A percentile compares a stretch with the other conserved stretches of the same genome.
Conservation (phyloP, 2,888 invertebrate species). For the Protonemura montana region DNA sequence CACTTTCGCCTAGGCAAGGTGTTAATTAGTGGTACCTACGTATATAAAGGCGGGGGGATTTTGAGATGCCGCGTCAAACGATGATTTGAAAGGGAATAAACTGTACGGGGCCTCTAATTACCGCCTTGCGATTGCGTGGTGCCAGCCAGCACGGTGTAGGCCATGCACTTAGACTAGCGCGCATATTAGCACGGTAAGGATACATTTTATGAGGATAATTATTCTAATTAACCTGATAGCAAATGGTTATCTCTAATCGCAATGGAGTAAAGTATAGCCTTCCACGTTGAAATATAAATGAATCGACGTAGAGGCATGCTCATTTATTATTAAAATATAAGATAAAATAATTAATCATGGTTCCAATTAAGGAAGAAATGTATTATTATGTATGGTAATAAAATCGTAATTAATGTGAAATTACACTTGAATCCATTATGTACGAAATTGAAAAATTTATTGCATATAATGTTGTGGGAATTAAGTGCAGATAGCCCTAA, state of each 20-base stretch:
- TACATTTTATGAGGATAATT: not conserved
- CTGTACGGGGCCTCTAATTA: not conserved
- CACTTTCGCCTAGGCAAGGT: not conserved
- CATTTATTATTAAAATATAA: not conserved
- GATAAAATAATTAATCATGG: conserved; percentile 7
- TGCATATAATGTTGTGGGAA: not conserved
- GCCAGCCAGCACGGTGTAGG: not conserved
- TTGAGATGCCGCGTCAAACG: not conserved
- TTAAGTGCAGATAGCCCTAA: not conserved
- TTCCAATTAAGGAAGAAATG: not conserved
- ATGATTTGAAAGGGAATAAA: not conserved
- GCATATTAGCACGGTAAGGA: not conserved
- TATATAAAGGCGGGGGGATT: not conserved
- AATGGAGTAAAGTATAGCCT: not conserved
- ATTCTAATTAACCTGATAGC: not conserved
- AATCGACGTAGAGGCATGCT: not conserved
- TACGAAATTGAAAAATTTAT: conserved; percentile 12
- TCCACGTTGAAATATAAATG: not conserved
- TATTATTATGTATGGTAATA: conserved; percentile 12
- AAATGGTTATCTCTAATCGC: not conserved
- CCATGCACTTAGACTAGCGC: not conserved
- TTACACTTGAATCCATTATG: not conserved
- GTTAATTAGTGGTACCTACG: not conserved
- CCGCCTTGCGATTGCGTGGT: not conserved
- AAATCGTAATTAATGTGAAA: conserved; percentile 7